Conservation (phyloP, 2,113 vertebrate genomes). For the Heterocephalus glaber region DNA sequence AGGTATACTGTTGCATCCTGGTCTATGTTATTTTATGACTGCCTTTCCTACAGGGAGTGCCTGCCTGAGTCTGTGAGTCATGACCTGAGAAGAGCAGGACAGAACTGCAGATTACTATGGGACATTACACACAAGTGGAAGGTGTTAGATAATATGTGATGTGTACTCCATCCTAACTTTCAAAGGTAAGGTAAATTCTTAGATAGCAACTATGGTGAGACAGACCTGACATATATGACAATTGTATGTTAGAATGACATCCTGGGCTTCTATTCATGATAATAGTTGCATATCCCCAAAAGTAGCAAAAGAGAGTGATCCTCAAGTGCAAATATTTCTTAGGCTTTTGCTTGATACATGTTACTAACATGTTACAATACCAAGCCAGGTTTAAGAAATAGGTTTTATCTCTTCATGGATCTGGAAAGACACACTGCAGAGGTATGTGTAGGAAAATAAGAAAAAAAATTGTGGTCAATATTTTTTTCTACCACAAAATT, state of each 20-base stretch:
- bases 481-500: background rate
- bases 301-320: background rate
- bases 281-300: background rate
- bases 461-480: background rate
- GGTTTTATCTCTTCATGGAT: background rate
- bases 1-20: background rate
- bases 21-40: background rate
- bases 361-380: background rate
- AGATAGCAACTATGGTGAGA: background rate
- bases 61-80: background rate
- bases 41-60: background rate
- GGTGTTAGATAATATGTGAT: background rate
- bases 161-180: background rate
- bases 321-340: background rate
- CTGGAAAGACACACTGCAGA: background rate
- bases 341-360: background rate
- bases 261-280: background rate
- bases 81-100: background rate
- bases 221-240: background rate
- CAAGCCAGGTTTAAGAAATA: background rate
- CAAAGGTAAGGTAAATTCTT: background rate
- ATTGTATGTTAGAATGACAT: background rate
- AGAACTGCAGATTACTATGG: background rate
- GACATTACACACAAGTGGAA: background rate
- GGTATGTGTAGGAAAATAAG: background rate